These are phyloP conservation scores for Leptodactylus fuscus DNA, from an alignment of 2,113 vertebrate species.

Conservation along the genomic window DNA sequence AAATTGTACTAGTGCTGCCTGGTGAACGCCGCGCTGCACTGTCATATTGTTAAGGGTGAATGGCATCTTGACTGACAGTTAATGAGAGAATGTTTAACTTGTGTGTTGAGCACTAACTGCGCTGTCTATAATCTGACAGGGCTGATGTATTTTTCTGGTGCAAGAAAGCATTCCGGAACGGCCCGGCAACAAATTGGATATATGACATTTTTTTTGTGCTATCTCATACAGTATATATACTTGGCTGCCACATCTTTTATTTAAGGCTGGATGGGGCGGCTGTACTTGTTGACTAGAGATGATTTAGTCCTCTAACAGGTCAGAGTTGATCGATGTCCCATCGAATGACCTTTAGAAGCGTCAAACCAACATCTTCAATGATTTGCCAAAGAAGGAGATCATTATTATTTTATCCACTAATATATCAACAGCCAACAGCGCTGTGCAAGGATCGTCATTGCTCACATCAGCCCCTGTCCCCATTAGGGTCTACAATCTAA, in stretches of 20 bases:
- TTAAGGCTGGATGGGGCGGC: not conserved
- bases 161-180: slow-evolving; percentile 16
- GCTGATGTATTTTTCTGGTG: slow-evolving; percentile 33
- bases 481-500: too few species aligned
- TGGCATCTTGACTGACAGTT: slow-evolving; percentile 43
- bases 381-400: too few species aligned
- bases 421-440: too few species aligned
- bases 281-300: not conserved
- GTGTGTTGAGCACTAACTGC: slow-evolving; percentile 49
- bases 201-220: not conserved
- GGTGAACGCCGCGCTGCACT: slow-evolving; percentile 13
- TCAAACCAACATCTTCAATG: too few species aligned
- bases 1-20: slow-evolving; percentile 32
- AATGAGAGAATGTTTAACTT: slow-evolving; percentile 53
- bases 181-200: slow-evolving; percentile 35
- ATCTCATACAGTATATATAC: not conserved
- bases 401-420: too few species aligned
- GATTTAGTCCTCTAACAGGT: not conserved
- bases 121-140: slow-evolving; percentile 41
- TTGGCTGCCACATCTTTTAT: not conserved
- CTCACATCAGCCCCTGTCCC: too few species aligned
- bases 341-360: too few species aligned
- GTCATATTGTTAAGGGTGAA: slow-evolving; percentile 29
- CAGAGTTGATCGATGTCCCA: too few species aligned
- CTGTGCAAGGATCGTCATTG: too few species aligned